phyloP scores from a whole-genome alignment of 2,113 vertebrate species.

The Carassius gibelio region DNA sequence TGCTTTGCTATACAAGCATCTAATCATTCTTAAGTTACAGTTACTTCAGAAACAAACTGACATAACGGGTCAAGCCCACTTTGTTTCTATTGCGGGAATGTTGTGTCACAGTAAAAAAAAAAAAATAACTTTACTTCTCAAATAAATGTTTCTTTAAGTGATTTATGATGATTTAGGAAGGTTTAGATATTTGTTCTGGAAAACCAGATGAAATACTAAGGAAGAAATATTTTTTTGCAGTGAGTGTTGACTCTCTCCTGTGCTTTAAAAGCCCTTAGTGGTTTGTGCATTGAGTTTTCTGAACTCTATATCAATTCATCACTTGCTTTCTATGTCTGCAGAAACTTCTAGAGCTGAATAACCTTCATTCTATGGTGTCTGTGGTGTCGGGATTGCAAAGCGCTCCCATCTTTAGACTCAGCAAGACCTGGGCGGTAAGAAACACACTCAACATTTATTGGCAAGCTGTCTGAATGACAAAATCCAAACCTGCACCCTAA shows the following conservation, averaged over 20 bases:
- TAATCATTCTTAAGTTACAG: not conserved
- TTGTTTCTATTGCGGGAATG: too few relatives aligned
- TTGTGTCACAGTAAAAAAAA: too few relatives aligned
- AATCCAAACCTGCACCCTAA: not conserved
- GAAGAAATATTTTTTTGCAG: not conserved
- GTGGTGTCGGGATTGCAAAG: slow-evolving; percentile 95
- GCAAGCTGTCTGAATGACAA: not conserved
- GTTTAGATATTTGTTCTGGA: not conserved
- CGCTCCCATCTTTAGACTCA: slow-evolving; percentile 93
- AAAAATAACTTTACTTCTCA: too few relatives aligned
- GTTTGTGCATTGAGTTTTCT: not conserved
- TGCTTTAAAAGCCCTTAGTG: not conserved
- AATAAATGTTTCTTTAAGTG: too few relatives aligned
- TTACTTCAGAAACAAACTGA: not conserved
- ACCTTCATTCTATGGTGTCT: slow-evolving; percentile 93
- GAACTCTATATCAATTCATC: not conserved
- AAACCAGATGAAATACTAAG: not conserved
- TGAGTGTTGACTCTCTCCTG: not conserved
- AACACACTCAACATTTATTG: not conserved
- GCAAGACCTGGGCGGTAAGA: slow-evolving; percentile 96
- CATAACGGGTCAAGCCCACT: too few relatives aligned
- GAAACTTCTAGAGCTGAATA: slow-evolving; percentile 95
- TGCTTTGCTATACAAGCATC: not conserved
- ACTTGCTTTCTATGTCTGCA: slow-evolving; percentile 60
- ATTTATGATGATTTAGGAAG: too few relatives aligned